Evolutionary conservation across 2,113 vertebrate genomes (phyloP).

Genomic region (Mirza zaza): DNA sequence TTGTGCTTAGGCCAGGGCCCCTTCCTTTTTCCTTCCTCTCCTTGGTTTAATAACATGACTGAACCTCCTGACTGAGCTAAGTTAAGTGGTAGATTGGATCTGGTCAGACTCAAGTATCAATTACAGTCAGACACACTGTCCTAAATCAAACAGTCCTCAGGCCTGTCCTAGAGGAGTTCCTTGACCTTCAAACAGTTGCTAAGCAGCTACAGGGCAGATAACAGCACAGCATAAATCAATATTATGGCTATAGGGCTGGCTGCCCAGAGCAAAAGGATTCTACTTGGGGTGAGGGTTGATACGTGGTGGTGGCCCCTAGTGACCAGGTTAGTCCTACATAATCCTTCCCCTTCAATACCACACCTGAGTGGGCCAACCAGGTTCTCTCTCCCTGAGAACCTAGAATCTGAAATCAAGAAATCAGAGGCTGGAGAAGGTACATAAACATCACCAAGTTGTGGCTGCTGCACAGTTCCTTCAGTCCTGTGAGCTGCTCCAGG

Average conservation of each 20-base stretch:
- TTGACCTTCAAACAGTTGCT: conserved; percentile 6
- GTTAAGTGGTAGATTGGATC: background rate
- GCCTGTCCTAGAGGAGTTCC: background rate
- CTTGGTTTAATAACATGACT: background rate
- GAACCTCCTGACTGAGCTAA: background rate
- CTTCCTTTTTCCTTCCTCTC: background rate
- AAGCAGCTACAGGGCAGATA: background rate
- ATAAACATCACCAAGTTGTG: background rate
- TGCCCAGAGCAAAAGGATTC: background rate
- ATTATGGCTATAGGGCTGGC: background rate
- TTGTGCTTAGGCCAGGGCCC: background rate
- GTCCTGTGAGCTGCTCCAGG: background rate
- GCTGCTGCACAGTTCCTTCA: background rate
- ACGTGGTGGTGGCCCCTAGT: background rate
- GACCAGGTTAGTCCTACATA: background rate
- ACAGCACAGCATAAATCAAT: background rate
- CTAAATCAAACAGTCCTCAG: background rate
- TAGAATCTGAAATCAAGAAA: background rate
- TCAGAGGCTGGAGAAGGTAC: background rate
- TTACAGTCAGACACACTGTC: background rate
- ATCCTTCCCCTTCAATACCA: background rate
- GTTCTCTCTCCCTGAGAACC: background rate
- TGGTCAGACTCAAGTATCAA: background rate
- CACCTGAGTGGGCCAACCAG: background rate
- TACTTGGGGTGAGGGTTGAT: background rate